phyloP scores from a whole-genome alignment of 30 jellyfish, hydroid and myxozoan genomes.

The Chrysaora quinquecirrha region DNA sequence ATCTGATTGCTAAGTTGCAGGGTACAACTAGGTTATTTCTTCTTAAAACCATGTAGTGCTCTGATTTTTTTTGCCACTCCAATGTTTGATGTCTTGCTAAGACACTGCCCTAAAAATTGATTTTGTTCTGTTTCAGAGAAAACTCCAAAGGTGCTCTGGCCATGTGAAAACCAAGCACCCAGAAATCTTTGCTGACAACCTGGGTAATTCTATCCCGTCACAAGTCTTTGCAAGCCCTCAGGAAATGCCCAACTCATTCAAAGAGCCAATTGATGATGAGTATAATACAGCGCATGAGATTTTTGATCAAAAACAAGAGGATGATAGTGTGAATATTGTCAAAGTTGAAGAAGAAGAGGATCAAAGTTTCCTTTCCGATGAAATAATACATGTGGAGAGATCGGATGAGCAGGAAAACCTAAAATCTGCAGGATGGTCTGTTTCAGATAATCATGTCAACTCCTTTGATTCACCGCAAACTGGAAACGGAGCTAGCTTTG shows the following conservation, averaged over 20 bases:
- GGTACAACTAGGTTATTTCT: too few relatives aligned
- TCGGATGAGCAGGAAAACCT: not conserved
- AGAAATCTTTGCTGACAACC: slow-evolving; percentile 34
- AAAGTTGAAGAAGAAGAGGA: not conserved
- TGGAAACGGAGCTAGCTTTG: too few relatives aligned
- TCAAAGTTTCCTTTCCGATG: not conserved
- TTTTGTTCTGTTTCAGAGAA: slow-evolving; percentile 30
- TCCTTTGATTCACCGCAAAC: too few relatives aligned
- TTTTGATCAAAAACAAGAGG: slow-evolving; percentile 10
- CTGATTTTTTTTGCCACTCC: too few relatives aligned
- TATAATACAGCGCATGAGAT: slow-evolving; percentile 1
- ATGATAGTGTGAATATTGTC: not conserved
- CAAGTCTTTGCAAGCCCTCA: not conserved
- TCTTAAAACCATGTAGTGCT: too few relatives aligned
- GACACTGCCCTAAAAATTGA: not conserved
- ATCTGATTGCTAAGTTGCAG: too few relatives aligned
- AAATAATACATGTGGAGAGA: not conserved
- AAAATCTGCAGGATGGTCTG: not conserved
- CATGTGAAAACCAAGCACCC: slow-evolving; percentile 70
- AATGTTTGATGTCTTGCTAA: too few relatives aligned
- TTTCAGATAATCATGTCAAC: not conserved
- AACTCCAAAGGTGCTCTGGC: slow-evolving; percentile 59
- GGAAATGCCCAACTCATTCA: not conserved
- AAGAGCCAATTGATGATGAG: slow-evolving; percentile 17
- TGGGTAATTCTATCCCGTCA: slow-evolving; percentile 9